phyloP scores from a whole-genome alignment of 2,113 vertebrate genomes.

The Lucifuga dentata region DNA sequence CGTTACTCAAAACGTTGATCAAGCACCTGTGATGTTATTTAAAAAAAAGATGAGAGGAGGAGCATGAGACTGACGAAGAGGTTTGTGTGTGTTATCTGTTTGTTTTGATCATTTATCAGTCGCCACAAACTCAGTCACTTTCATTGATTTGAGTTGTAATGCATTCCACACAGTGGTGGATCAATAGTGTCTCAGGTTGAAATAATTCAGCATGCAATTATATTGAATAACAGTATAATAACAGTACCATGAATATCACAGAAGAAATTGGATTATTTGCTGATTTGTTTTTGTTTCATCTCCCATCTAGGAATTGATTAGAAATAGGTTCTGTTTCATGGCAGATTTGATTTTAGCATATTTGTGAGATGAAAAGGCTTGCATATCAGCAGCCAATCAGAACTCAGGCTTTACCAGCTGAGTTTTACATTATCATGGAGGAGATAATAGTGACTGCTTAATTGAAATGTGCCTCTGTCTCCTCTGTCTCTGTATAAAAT shows the following conservation, averaged over 20 bases:
- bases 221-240: slow-evolving; percentile 28
- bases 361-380: background rate
- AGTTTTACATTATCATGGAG: background rate
- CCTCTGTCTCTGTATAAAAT: too few species aligned
- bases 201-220: slow-evolving; percentile 43
- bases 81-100: slow-evolving; percentile 23
- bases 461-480: too few species aligned
- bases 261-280: too few species aligned
- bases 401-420: background rate
- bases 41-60: slow-evolving; percentile 6
- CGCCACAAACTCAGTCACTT: slow-evolving; percentile 25
- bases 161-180: slow-evolving; percentile 26
- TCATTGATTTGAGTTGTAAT: too few species aligned
- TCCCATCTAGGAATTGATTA: slow-evolving; percentile 9
- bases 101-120: slow-evolving; percentile 56
- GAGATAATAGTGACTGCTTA: too few species aligned
- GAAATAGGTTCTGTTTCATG: background rate
- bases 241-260: background rate
- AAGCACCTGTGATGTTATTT: slow-evolving; percentile 27
- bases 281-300: slow-evolving; percentile 2
- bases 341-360: background rate
- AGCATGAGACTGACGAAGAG: slow-evolving; percentile 1
- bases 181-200: slow-evolving; percentile 46
- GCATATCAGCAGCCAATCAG: background rate
- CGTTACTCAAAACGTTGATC: slow-evolving; percentile 52